Percentiles rank a stretch among this genome's conserved stretches.
Evolutionary conservation across 2,888 invertebrate species (phyloP).

Genomic region (Drosophila fungiperda): DNA sequence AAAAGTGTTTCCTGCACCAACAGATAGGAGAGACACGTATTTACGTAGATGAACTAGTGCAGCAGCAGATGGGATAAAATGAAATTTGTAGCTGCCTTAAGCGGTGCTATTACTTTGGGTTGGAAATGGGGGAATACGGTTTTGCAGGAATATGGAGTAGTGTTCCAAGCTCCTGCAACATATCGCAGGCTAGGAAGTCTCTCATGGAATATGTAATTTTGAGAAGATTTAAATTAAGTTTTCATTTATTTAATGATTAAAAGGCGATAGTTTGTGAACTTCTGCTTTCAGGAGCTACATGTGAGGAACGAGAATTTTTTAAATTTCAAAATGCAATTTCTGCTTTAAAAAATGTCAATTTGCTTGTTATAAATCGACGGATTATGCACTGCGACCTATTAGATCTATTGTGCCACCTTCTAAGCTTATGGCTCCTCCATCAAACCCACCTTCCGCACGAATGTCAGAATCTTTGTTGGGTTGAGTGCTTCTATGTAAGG

Average conservation of each 20-base stretch:
- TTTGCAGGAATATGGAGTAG: too few species aligned
- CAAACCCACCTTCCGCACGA: too few species aligned
- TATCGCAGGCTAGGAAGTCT: background rate
- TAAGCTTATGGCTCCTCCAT: too few species aligned
- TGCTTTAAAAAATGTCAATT: too few species aligned
- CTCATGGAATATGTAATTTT: background rate
- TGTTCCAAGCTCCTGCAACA: background rate
- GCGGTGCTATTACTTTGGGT: background rate
- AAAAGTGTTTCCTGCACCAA: background rate
- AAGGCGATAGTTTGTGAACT: background rate
- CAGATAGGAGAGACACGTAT: background rate
- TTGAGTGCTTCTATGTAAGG: too few species aligned
- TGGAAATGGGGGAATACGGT: background rate
- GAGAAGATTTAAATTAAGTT: background rate
- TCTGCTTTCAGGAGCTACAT: background rate
- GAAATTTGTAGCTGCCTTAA: slow-evolving; percentile 1
- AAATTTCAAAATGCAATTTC: background rate
- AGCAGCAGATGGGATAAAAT: background rate
- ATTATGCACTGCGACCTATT: too few species aligned
- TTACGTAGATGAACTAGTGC: background rate
- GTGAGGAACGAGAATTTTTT: background rate
- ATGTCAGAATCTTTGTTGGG: too few species aligned
- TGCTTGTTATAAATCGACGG: too few species aligned
- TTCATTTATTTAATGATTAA: background rate
- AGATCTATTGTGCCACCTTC: too few species aligned